Evolutionary conservation across 2,888 invertebrate species (phyloP).

Genomic region (Carabus problematicus): DNA sequence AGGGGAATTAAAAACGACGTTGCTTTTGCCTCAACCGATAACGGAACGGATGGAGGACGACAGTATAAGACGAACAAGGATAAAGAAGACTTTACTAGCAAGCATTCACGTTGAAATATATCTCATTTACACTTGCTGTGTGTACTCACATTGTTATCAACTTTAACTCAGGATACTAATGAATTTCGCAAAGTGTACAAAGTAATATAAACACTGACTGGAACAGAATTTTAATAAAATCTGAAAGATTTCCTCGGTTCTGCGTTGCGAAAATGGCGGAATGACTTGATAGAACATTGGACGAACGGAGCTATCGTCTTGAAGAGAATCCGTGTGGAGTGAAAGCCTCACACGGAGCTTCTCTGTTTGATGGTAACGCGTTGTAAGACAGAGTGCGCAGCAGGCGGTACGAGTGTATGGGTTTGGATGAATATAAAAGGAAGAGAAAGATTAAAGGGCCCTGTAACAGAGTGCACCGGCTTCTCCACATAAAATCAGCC

Average conservation of each 20-base stretch:
- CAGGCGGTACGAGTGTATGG: conserved; percentile 1
- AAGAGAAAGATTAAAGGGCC: conserved; percentile 63
- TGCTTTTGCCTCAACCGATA: no score
- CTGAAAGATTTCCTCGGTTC: not conserved
- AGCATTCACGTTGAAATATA: no score
- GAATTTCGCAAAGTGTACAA: not conserved
- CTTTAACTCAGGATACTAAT: not conserved
- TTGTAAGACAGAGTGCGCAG: not conserved
- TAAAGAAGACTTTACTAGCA: no score
- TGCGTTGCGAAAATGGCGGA: not conserved
- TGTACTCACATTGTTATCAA: no score
- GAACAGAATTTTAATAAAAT: not conserved
- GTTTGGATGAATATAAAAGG: conserved; percentile 67
- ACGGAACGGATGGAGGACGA: no score
- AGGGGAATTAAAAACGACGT: conserved; percentile 3
- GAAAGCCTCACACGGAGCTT: conserved; percentile 7
- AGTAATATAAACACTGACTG: not conserved
- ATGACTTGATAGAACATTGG: conserved; percentile 3
- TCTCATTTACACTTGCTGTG: no score
- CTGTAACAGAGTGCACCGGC: conserved; percentile 52
- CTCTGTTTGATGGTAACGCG: not conserved
- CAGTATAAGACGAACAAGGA: no score
- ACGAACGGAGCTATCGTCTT: conserved; percentile 23
- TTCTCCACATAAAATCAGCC: conserved; percentile 40
- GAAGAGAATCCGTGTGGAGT: conserved; percentile 18